Conservation (phyloP, 2,888 invertebrate genomes). For the Hybos culiciformis region DNA sequence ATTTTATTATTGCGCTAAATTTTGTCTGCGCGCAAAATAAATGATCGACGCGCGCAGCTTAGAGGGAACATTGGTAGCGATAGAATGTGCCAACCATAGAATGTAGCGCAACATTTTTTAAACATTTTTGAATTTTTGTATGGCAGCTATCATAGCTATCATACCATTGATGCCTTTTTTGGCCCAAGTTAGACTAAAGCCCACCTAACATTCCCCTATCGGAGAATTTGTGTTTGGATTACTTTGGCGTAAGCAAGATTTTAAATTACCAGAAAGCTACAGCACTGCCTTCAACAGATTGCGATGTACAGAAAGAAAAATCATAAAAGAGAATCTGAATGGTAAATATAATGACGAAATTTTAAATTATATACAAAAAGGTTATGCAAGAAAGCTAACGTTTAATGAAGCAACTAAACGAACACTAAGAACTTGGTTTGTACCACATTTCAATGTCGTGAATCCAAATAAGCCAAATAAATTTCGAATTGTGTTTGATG, state of each 20-base stretch:
- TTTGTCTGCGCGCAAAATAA: too few species aligned
- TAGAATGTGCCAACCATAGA: too few species aligned
- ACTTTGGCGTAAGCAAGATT: not conserved
- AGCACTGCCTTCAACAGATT: not conserved
- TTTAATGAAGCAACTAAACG: not conserved
- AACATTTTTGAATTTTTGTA: too few species aligned
- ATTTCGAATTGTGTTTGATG: constrained; percentile 18
- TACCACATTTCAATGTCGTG: constrained; percentile 5
- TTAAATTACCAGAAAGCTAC: not conserved
- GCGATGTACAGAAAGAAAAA: constrained; percentile 1
- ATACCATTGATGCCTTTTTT: too few species aligned
- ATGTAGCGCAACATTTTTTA: too few species aligned
- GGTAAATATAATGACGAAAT: not conserved
- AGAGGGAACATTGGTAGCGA: too few species aligned
- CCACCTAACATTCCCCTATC: too few species aligned
- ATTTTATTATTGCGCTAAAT: too few species aligned
- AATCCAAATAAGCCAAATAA: constrained; percentile 17
- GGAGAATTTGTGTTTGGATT: constrained; percentile 1
- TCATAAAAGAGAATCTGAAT: not conserved
- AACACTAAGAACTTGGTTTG: not conserved
- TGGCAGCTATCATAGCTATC: too few species aligned
- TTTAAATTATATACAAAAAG: not conserved
- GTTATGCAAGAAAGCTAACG: not conserved
- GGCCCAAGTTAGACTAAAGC: too few species aligned
- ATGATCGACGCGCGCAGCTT: too few species aligned